Percentiles rank a stretch among this genome's conserved stretches.
These are phyloP conservation scores for Gouania willdenowi DNA, from an alignment of 2,797 vertebrate genomes.

Conservation along the genomic window DNA sequence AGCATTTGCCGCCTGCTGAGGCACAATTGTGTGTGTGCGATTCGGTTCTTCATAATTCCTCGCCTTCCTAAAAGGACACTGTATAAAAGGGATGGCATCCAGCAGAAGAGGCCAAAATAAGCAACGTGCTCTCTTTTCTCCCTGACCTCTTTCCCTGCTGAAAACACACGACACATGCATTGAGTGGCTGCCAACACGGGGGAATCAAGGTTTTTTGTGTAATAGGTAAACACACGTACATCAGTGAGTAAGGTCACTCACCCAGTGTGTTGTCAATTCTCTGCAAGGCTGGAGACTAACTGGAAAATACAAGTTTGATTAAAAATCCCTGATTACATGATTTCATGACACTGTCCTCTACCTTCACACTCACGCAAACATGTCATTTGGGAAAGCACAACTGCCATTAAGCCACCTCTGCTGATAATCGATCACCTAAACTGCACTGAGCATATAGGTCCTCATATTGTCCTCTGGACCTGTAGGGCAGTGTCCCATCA, in stretches of 20 bases:
- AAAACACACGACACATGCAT: neutral
- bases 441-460: neutral
- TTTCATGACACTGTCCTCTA: neutral
- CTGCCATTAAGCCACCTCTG: neutral
- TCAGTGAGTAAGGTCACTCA: slow-evolving; percentile 54
- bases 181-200: slow-evolving; percentile 9
- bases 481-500: slow-evolving; percentile 3
- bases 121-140: neutral
- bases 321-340: too few species aligned
- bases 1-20: neutral
- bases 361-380: slow-evolving; percentile 5
- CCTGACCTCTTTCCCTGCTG: neutral
- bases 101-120: neutral
- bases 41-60: slow-evolving; percentile 24
- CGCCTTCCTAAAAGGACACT: slow-evolving; percentile 30
- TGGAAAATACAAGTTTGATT: too few species aligned
- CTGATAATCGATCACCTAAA: slow-evolving; percentile 56
- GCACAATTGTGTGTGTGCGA: neutral
- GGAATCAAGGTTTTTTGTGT: slow-evolving; percentile 59
- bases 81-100: slow-evolving; percentile 17
- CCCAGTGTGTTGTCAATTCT: slow-evolving; percentile 22
- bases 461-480: slow-evolving; percentile 42
- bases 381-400: neutral
- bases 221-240: slow-evolving; percentile 64
- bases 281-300: neutral